A percentile compares a stretch with the other conserved stretches of the same genome.
Evolutionary conservation across 2,797 vertebrate genomes (phyloP).

Genomic region (Octomys mimax): DNA sequence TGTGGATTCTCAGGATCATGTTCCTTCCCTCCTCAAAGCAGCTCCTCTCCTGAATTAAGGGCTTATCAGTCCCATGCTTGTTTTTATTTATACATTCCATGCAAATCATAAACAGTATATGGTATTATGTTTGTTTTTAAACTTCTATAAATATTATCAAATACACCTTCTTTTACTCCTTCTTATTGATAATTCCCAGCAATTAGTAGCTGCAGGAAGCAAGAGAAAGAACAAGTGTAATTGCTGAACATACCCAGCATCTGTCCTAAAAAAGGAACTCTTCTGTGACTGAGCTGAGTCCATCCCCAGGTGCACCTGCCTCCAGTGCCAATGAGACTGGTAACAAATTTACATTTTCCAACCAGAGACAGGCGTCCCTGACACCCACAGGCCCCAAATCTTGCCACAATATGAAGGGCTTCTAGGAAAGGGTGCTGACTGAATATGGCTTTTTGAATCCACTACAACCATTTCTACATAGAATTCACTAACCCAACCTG

Average conservation of each 20-base stretch:
- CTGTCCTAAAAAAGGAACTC: slow-evolving; percentile 14
- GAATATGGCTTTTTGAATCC: slow-evolving; percentile 37
- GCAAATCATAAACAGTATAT: slow-evolving; percentile 23
- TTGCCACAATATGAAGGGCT: neutral
- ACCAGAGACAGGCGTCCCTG: neutral
- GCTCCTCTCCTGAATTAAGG: slow-evolving; percentile 11
- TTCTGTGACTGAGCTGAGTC: neutral
- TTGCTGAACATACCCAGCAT: neutral
- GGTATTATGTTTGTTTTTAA: slow-evolving; percentile 38
- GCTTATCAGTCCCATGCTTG: neutral
- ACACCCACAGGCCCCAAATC: neutral
- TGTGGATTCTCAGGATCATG: neutral
- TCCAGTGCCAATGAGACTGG: slow-evolving; percentile 5
- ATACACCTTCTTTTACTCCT: slow-evolving; percentile 33
- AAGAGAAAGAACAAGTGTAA: slow-evolving; percentile 27
- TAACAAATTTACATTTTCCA: slow-evolving; percentile 12
- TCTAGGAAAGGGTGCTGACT: slow-evolving; percentile 16
- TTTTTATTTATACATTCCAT: slow-evolving; percentile 41
- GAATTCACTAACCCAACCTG: neutral
- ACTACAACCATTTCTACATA: slow-evolving; percentile 24
- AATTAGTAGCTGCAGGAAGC: slow-evolving; percentile 27
- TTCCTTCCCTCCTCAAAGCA: slow-evolving; percentile 27
- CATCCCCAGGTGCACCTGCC: neutral
- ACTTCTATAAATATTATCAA: slow-evolving; percentile 42
- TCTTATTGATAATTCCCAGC: slow-evolving; percentile 42